These are phyloP conservation scores for Perccottus glenii DNA, from an alignment of 2,113 vertebrate species.

Conservation along the genomic window DNA sequence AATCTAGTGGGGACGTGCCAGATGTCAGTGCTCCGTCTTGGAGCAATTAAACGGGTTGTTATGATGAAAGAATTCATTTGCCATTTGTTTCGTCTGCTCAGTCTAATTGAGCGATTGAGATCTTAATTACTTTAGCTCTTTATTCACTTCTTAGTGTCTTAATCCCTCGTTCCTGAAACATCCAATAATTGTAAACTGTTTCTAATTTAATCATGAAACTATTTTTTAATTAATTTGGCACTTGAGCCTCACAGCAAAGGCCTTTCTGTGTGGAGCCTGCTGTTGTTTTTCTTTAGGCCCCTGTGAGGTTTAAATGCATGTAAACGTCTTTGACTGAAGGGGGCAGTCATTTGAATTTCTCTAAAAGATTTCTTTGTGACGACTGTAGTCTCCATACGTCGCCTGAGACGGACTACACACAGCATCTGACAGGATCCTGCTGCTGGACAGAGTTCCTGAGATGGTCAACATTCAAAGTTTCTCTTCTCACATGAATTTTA, in stretches of 20 bases:
- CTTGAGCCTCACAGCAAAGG: too few relatives aligned
- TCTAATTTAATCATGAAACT: slow-evolving; percentile 6
- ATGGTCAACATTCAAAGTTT: slow-evolving; percentile 19
- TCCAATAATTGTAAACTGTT: slow-evolving; percentile 4
- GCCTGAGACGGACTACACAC: slow-evolving; percentile 43
- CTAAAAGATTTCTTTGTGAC: too few relatives aligned
- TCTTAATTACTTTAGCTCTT: slow-evolving; percentile 74
- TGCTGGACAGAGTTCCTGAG: slow-evolving; percentile 22
- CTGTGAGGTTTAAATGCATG: too few relatives aligned
- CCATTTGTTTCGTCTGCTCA: slow-evolving; percentile 70
- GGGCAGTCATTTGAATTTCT: too few relatives aligned
- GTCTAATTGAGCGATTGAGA: slow-evolving; percentile 76
- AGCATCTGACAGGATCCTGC: slow-evolving; percentile 29
- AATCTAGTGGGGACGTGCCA: slow-evolving; percentile 65
- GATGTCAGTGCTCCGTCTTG: slow-evolving; percentile 69
- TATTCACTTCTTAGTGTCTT: slow-evolving; percentile 48
- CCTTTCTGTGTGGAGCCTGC: too few relatives aligned
- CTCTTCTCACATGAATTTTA: slow-evolving; percentile 15
- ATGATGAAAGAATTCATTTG: slow-evolving; percentile 74
- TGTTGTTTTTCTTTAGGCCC: too few relatives aligned
- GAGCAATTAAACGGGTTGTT: slow-evolving; percentile 71
- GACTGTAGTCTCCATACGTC: slow-evolving; percentile 56
- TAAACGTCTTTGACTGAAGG: not conserved
- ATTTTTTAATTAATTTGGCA: not conserved
- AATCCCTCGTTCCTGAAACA: slow-evolving; percentile 48